Evolutionary conservation across 1,140 invertebrate genomes (phyloP).

Genomic region (Polypedilum pembai): DNA sequence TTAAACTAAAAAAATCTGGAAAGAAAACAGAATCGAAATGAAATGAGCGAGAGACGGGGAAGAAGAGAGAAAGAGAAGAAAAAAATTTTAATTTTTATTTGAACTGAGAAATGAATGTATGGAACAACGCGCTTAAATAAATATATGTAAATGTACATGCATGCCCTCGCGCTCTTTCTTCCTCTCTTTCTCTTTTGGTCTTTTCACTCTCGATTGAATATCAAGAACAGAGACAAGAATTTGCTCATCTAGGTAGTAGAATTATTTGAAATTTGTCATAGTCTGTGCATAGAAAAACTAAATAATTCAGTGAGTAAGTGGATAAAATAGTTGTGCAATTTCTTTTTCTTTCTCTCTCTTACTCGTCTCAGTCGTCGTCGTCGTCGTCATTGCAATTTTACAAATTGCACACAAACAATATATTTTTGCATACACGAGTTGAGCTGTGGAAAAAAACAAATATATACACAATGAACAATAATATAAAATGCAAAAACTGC

Average conservation of each 20-base stretch:
- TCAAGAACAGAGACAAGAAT: too few relatives aligned
- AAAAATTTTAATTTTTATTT: not conserved
- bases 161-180: not conserved
- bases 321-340: conserved; percentile 3
- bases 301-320: not conserved
- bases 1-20: conserved; percentile 28
- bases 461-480: not conserved
- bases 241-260: too few relatives aligned
- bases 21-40: not conserved
- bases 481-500: not conserved
- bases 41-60: not conserved
- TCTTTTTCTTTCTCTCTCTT: not conserved
- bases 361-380: too few relatives aligned
- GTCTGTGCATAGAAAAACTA: not conserved
- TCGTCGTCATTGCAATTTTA: not conserved
- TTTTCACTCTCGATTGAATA: not conserved
- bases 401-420: not conserved
- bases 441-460: not conserved
- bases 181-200: not conserved
- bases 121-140: too few relatives aligned
- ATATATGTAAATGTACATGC: too few relatives aligned
- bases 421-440: conserved; percentile 5
- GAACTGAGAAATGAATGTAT: too few relatives aligned
- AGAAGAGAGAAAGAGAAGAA: not conserved
- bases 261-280: not conserved